Percentiles rank a stretch among this genome's conserved stretches.
Evolutionary conservation across 2,797 vertebrate genomes (phyloP).

Genomic region (Danio albolineatus): DNA sequence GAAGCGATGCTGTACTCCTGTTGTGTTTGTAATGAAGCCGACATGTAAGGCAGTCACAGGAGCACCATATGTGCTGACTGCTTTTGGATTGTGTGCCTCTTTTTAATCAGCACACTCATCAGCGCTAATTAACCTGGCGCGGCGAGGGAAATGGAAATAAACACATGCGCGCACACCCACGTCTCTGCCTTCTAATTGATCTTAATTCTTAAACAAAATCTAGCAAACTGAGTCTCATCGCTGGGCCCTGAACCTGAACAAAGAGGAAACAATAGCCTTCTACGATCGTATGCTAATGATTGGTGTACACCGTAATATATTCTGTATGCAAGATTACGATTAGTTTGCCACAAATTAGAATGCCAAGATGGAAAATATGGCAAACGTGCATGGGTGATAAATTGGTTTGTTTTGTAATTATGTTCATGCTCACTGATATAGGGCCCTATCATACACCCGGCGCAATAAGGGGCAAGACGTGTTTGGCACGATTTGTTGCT

Average conservation of each 20-base stretch:
- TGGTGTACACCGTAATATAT: not conserved
- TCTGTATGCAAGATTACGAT: not conserved
- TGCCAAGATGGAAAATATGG: not conserved
- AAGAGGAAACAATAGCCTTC: conserved; percentile 14
- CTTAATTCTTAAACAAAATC: conserved; percentile 44
- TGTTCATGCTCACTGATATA: not conserved
- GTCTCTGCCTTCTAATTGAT: conserved; percentile 38
- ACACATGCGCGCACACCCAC: conserved; percentile 45
- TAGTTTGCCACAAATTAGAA: not conserved
- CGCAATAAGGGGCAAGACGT: no score
- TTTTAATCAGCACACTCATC: conserved; percentile 60
- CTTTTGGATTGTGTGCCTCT: conserved; percentile 56
- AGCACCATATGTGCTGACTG: conserved; percentile 61
- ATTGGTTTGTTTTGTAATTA: not conserved
- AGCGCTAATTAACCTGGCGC: conserved; percentile 63
- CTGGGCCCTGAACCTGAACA: conserved; percentile 15
- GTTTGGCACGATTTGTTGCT: no score
- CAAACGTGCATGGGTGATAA: not conserved
- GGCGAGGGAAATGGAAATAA: conserved; percentile 63
- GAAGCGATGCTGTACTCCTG: conserved; percentile 46
- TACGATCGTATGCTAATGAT: not conserved
- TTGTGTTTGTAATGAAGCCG: conserved; percentile 52
- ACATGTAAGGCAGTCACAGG: conserved; percentile 48
- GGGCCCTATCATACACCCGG: no score
- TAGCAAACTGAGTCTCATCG: conserved; percentile 18